Evolutionary conservation across 53 echinoderm and acorn worm species (phyloP).

Genomic region (Temnopleurus reevesii): DNA sequence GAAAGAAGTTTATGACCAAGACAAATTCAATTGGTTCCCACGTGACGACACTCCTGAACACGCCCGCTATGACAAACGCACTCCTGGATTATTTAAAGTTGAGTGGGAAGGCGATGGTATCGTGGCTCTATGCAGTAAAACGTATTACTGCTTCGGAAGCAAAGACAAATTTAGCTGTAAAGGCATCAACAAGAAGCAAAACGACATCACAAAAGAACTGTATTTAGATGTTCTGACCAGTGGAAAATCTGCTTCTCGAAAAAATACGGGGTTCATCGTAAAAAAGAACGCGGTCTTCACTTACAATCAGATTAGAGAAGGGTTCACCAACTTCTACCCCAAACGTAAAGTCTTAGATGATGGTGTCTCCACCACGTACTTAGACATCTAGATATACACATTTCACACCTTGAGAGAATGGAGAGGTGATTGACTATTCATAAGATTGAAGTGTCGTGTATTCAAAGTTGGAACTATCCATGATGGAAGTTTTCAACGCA

Average conservation of each 20-base stretch:
- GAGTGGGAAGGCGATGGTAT: constrained; percentile 79
- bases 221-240: constrained; percentile 45
- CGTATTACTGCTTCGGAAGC: constrained; percentile 60
- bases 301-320: constrained; percentile 54
- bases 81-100: constrained; percentile 75
- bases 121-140: constrained; percentile 65
- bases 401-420: no score
- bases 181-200: constrained; percentile 66
- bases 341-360: constrained; percentile 66
- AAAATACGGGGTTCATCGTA: constrained; percentile 62
- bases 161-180: constrained; percentile 74
- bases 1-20: constrained; percentile 47
- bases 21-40: constrained; percentile 65
- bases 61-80: constrained; percentile 60
- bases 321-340: constrained; percentile 64
- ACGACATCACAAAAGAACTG: constrained; percentile 45
- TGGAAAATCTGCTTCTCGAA: background rate
- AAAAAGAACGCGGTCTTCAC: constrained; percentile 34
- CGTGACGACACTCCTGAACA: constrained; percentile 22
- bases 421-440: no score
- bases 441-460: no score
- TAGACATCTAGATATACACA: constrained; percentile 72
- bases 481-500: no score
- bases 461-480: no score
- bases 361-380: constrained; percentile 65